A percentile compares a stretch with the other conserved stretches of the same genome.
phyloP scores from a whole-genome alignment of 2,797 vertebrate species.

The Acridotheres tristis region DNA sequence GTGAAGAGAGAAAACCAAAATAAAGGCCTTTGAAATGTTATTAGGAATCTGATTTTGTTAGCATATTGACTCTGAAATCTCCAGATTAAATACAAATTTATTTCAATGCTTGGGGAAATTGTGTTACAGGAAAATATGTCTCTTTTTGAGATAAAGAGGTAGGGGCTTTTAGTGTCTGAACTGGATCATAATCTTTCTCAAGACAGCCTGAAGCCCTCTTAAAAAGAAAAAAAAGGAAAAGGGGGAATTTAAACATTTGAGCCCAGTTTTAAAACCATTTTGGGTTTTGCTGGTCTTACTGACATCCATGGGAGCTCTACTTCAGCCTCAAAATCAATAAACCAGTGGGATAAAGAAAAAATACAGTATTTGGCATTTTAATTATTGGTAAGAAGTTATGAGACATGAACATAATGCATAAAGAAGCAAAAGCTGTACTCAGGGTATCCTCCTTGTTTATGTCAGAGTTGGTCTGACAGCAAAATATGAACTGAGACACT shows the following conservation, averaged over 20 bases:
- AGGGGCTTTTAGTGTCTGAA: background rate
- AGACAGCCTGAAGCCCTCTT: background rate
- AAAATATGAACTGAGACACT: background rate
- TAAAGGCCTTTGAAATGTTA: background rate
- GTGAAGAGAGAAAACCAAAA: background rate
- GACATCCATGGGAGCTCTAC: background rate
- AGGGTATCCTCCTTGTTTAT: background rate
- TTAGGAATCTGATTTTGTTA: background rate
- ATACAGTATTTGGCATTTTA: background rate
- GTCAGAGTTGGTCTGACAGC: background rate
- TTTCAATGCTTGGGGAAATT: background rate
- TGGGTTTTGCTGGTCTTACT: background rate
- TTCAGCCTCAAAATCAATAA: background rate
- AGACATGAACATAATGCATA: background rate
- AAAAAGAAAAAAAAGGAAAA: background rate
- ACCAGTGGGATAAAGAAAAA: background rate
- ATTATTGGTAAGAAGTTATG: background rate
- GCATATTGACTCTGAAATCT: background rate
- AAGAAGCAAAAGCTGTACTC: background rate
- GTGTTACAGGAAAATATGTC: background rate
- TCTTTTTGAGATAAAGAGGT: background rate
- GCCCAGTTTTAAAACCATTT: background rate
- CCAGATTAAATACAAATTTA: background rate
- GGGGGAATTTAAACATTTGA: background rate
- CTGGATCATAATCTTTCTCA: background rate